A percentile compares a stretch with the other conserved stretches of the same genome.
phyloP scores from a whole-genome alignment of 2,888 invertebrate species.

The Lasioglossum oenotherae region DNA sequence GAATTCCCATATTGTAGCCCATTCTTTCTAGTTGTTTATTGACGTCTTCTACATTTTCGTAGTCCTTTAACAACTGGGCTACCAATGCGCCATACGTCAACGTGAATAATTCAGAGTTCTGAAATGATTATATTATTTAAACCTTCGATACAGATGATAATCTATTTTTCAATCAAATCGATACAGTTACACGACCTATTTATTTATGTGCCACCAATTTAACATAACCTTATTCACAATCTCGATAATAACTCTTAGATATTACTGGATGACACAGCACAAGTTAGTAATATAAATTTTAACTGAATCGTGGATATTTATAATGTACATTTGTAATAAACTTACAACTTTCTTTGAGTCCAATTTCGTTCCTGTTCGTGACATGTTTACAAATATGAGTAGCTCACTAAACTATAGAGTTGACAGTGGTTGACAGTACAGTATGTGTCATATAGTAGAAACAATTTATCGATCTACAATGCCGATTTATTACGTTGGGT shows the following conservation, averaged over 20 bases:
- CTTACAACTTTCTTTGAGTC: slow-evolving; percentile 93
- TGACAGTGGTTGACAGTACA: neutral
- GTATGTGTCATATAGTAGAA: neutral
- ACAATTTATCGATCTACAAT: neutral
- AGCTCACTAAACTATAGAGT: neutral
- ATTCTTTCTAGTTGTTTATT: slow-evolving; percentile 97
- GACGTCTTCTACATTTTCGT: slow-evolving; percentile 98
- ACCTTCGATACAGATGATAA: neutral
- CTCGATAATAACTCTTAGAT: neutral
- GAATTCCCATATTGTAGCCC: slow-evolving; percentile 99
- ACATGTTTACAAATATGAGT: slow-evolving; percentile 85
- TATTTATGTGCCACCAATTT: neutral
- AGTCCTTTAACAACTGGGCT: slow-evolving; percentile 98
- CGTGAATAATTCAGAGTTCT: slow-evolving; percentile 98
- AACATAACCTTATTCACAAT: slow-evolving; percentile 36
- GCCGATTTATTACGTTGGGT: neutral
- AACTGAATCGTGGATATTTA: neutral
- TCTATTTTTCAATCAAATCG: neutral
- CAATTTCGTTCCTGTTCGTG: slow-evolving; percentile 89
- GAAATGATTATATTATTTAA: slow-evolving; percentile 54
- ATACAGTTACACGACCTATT: neutral
- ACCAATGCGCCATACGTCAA: slow-evolving; percentile 99
- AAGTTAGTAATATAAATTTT: slow-evolving; percentile 4
- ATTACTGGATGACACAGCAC: neutral
- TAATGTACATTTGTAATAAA: slow-evolving; percentile 53